Percentiles rank a stretch among this genome's conserved stretches.
These are phyloP conservation scores for Drosophila parabipectinata DNA, from an alignment of 1,140 invertebrate genomes.

Conservation along the genomic window DNA sequence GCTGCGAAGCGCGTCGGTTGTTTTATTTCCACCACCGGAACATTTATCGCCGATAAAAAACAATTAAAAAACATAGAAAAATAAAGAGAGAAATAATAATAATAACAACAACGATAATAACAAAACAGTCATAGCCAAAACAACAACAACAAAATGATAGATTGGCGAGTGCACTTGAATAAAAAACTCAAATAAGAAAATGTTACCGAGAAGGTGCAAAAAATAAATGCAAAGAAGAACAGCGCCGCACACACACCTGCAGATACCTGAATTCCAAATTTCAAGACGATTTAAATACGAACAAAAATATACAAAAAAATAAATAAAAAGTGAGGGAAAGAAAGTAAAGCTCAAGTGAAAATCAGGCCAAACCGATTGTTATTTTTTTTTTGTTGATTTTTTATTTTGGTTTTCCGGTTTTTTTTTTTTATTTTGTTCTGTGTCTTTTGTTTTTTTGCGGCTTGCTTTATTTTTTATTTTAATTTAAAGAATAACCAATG, in stretches of 20 bases:
- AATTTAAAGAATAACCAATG: constrained; percentile 33
- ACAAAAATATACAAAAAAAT: constrained; percentile 8
- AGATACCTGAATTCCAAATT: constrained; percentile 17
- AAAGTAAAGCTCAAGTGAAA: constrained; percentile 44
- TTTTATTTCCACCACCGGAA: constrained; percentile 3
- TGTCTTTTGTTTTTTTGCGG: not conserved
- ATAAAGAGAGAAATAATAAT: not conserved
- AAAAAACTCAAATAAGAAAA: not conserved
- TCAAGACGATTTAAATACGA: constrained; percentile 20
- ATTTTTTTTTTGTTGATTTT: constrained; percentile 13
- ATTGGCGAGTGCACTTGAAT: constrained; percentile 3
- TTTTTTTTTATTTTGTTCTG: constrained; percentile 1
- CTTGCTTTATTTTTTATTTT: constrained; percentile 8
- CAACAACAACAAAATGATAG: not conserved
- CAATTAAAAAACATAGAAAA: not conserved
- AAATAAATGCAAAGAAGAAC: constrained; percentile 4
- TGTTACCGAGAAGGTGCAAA: not conserved
- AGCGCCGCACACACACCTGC: not conserved
- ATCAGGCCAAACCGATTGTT: constrained; percentile 43
- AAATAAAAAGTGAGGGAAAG: constrained; percentile 29
- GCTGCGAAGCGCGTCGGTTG: constrained; percentile 40
- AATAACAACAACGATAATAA: not conserved
- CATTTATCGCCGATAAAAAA: constrained; percentile 10
- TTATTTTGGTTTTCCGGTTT: constrained; percentile 14
- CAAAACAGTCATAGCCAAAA: not conserved